These are phyloP conservation scores for Lithophane socia DNA, from an alignment of 2,888 invertebrate genomes.

Conservation along the genomic window DNA sequence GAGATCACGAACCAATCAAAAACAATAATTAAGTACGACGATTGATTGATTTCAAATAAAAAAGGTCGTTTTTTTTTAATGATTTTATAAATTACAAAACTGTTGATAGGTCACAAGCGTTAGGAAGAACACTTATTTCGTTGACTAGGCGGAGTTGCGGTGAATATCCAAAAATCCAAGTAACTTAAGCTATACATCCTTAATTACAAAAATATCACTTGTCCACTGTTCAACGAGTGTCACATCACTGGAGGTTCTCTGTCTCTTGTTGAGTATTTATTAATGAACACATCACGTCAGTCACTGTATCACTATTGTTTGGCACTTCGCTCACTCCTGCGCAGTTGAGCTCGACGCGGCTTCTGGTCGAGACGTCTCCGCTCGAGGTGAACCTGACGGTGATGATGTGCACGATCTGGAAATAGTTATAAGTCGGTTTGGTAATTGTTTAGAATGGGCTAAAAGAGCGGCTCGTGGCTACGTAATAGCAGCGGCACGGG, in stretches of 20 bases:
- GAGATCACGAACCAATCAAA: constrained; percentile 86
- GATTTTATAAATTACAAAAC: constrained; percentile 39
- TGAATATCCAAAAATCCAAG: constrained; percentile 67
- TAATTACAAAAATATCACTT: constrained; percentile 85
- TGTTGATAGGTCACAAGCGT: constrained; percentile 53
- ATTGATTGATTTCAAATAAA: constrained; percentile 57
- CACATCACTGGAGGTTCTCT: constrained; percentile 84
- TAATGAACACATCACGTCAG: constrained; percentile 82
- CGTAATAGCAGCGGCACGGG: no score
- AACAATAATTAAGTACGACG: constrained; percentile 63
- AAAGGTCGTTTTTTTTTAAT: constrained; percentile 32
- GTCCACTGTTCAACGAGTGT: constrained; percentile 73
- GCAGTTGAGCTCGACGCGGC: constrained; percentile 68
- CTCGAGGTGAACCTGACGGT: constrained; percentile 70
- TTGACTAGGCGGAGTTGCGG: constrained; percentile 88
- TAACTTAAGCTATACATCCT: constrained; percentile 67
- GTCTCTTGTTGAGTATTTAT: constrained; percentile 83
- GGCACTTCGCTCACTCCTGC: constrained; percentile 63
- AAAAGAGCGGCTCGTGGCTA: no score
- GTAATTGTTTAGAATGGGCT: not conserved
- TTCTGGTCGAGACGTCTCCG: constrained; percentile 73
- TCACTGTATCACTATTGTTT: constrained; percentile 22
- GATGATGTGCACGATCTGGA: constrained; percentile 79
- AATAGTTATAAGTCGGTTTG: not conserved
- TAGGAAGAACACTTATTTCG: constrained; percentile 77